Conservation (phyloP, 1,140 invertebrate species). For the Drosophila prosaltans region DNA sequence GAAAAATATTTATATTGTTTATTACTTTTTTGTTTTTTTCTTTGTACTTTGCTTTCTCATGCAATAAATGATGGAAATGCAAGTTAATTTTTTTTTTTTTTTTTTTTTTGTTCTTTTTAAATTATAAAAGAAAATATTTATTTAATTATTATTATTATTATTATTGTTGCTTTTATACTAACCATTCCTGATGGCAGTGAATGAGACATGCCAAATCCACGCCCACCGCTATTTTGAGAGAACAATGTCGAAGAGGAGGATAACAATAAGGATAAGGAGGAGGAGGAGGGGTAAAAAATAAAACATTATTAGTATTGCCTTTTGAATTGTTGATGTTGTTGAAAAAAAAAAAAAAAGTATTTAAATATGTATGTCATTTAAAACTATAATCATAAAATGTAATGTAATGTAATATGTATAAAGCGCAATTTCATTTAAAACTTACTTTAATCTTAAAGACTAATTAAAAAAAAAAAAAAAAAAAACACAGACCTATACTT, state of each 20-base stretch:
- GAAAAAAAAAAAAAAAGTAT: too few species aligned
- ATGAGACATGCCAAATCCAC: conserved; percentile 83
- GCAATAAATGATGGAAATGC: conserved; percentile 54
- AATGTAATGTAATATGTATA: conserved; percentile 56
- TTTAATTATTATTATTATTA: conserved; percentile 51
- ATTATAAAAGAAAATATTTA: conserved; percentile 40
- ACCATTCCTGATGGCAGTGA: conserved; percentile 83
- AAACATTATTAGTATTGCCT: conserved; percentile 52
- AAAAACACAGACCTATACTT: too few species aligned
- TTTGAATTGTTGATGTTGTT: conserved; percentile 47
- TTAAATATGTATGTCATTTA: not conserved
- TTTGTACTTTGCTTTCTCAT: conserved; percentile 52
- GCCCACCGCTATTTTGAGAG: conserved; percentile 72
- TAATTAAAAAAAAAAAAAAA: conserved; percentile 20
- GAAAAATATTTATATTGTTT: conserved; percentile 5
- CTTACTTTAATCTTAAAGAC: conserved; percentile 26
- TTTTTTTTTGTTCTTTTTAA: not conserved
- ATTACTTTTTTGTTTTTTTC: conserved; percentile 9
- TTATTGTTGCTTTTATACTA: conserved; percentile 57
- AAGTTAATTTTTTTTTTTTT: conserved; percentile 35
- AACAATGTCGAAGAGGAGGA: not conserved
- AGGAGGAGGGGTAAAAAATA: conserved; percentile 32
- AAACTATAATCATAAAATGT: too few species aligned
- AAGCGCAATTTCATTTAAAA: conserved; percentile 59
- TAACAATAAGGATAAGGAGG: not conserved